These are phyloP conservation scores for Acanthaster planci DNA, from an alignment of 35 echinoderm and acorn worm genomes.

Conservation along the genomic window DNA sequence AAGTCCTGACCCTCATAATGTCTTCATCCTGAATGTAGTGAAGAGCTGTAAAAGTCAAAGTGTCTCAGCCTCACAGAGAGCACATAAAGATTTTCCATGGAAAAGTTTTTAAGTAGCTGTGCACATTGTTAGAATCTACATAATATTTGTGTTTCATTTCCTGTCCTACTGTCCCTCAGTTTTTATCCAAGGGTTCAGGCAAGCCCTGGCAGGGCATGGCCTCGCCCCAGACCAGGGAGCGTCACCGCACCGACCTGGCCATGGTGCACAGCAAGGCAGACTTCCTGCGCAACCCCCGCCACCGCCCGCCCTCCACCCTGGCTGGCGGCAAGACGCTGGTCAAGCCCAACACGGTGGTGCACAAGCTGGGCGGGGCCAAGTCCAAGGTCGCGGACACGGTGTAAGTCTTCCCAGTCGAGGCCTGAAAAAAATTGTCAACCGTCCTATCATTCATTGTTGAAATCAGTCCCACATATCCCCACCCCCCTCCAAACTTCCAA, in stretches of 20 bases:
- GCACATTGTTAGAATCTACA: no score
- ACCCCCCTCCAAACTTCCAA: no score
- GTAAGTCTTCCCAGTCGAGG: constrained; percentile 56
- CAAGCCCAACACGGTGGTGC: constrained; percentile 82
- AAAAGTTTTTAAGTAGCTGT: no score
- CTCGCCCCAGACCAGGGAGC: constrained; percentile 65
- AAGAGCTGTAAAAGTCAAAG: no score
- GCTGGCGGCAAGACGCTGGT: constrained; percentile 71
- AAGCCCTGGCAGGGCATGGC: constrained; percentile 76
- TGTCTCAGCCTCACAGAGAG: no score
- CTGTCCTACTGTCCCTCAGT: no score
- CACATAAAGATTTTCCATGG: no score
- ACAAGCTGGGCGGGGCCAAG: constrained; percentile 90
- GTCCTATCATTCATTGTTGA: not conserved
- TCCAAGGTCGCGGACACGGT: constrained; percentile 71
- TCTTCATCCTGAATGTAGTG: no score
- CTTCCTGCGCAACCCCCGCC: constrained; percentile 89
- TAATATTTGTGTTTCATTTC: no score
- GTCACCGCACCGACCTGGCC: constrained; percentile 81
- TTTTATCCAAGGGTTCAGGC: not conserved
- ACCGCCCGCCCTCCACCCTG: constrained; percentile 73
- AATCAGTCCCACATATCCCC: no score
- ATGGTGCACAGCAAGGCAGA: constrained; percentile 87
- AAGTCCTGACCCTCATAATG: no score
- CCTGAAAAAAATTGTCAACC: not conserved